Percentiles rank a stretch among this genome's conserved stretches.
Evolutionary conservation across 2,888 invertebrate species (phyloP).

Genomic region (Drosophila pseudotakahashii): DNA sequence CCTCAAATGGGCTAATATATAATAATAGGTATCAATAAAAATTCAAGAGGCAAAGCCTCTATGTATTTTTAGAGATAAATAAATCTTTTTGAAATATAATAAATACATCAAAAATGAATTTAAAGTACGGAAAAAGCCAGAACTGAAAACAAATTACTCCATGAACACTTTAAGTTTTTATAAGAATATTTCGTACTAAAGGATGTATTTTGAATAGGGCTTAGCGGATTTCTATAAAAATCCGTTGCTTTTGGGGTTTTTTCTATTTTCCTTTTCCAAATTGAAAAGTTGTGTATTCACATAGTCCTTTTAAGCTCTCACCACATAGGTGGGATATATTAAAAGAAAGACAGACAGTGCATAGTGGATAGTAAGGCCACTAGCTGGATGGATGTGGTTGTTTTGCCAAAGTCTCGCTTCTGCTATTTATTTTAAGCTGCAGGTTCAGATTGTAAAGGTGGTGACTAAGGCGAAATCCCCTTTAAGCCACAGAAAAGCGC

Average conservation of each 20-base stretch:
- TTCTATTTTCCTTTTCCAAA: not conserved
- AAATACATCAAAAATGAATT: no score
- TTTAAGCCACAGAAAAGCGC: slow-evolving; percentile 57
- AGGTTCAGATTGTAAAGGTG: not conserved
- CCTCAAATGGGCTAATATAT: no score
- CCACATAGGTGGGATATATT: slow-evolving; percentile 1
- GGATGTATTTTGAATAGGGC: not conserved
- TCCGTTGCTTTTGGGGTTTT: not conserved
- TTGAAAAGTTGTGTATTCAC: slow-evolving; percentile 4
- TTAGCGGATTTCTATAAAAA: not conserved
- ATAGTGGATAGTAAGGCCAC: not conserved
- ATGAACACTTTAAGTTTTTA: not conserved
- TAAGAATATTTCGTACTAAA: not conserved
- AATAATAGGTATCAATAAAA: no score
- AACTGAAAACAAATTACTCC: not conserved
- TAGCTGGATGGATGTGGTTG: slow-evolving; percentile 4
- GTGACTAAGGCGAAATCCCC: slow-evolving; percentile 1
- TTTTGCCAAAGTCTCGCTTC: not conserved
- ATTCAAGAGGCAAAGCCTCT: no score
- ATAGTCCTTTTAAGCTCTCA: not conserved
- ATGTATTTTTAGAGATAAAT: no score
- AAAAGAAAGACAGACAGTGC: not conserved
- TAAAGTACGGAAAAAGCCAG: no score
- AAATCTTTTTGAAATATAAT: no score
- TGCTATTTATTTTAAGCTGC: slow-evolving; percentile 2